Evolutionary conservation across 2,113 vertebrate genomes (phyloP).

Genomic region (Chlamydotis undulata): DNA sequence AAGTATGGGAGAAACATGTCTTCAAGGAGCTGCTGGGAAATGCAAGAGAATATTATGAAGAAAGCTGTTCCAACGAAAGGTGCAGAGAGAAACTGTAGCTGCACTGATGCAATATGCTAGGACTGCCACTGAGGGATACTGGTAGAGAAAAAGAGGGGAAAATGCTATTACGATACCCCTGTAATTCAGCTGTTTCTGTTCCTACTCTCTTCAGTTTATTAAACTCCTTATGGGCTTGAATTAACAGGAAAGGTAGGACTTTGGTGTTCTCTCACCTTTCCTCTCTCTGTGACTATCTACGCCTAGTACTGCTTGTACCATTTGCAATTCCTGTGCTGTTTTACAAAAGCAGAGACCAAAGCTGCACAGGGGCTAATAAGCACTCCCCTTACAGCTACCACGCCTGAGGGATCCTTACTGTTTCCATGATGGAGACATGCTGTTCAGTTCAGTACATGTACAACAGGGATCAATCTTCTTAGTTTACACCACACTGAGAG

Average conservation of each 20-base stretch:
- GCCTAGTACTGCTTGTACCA: neutral
- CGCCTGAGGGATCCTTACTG: neutral
- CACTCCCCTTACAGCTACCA: neutral
- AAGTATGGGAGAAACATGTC: neutral
- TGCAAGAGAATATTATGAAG: neutral
- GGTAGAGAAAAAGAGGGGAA: neutral
- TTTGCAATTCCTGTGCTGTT: neutral
- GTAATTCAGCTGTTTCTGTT: neutral
- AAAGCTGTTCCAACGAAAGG: neutral
- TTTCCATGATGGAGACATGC: neutral
- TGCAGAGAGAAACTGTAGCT: neutral
- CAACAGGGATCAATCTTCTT: neutral
- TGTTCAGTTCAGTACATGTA: neutral
- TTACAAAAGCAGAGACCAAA: neutral
- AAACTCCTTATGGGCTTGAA: neutral
- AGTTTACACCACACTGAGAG: neutral
- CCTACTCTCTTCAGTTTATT: neutral
- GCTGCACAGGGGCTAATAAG: neutral
- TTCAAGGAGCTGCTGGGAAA: neutral
- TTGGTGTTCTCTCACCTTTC: neutral
- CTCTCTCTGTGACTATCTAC: neutral
- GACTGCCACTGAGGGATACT: neutral
- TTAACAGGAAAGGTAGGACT: neutral
- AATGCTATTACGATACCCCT: neutral
- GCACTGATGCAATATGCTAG: neutral